Evolutionary conservation across 2,888 invertebrate species (phyloP).

Genomic region (Ophion obscuratus): DNA sequence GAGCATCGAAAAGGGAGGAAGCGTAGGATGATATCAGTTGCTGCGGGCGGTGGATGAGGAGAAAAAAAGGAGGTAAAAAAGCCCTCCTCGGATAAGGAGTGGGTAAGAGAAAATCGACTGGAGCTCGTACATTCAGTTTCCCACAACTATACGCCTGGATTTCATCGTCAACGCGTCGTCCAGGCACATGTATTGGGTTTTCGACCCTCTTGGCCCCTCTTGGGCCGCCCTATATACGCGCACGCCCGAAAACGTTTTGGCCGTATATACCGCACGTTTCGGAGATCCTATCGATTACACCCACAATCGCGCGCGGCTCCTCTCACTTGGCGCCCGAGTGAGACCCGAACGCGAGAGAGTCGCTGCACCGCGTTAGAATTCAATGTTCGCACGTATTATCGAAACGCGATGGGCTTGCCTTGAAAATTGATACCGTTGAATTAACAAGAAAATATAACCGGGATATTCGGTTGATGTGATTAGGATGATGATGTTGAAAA

Average conservation of each 20-base stretch:
- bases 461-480: neutral
- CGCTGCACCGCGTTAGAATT: neutral
- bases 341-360: neutral
- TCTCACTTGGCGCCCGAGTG: constrained; percentile 9
- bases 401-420: neutral
- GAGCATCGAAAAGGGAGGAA: constrained; percentile 21
- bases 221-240: constrained; percentile 28
- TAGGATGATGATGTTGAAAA: no score
- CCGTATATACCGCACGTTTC: constrained; percentile 56
- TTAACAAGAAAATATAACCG: neutral
- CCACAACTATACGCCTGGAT: constrained; percentile 54
- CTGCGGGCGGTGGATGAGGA: neutral
- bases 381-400: constrained; percentile 16
- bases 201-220: constrained; percentile 6
- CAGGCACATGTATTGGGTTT: constrained; percentile 12
- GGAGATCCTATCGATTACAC: constrained; percentile 66
- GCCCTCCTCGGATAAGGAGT: constrained; percentile 57
- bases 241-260: constrained; percentile 60
- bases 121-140: constrained; percentile 33
- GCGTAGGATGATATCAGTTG: neutral
- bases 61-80: neutral
- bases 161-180: constrained; percentile 58
- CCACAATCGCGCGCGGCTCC: constrained; percentile 34
- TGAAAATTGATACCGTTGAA: neutral
- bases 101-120: constrained; percentile 9